Conservation (phyloP, 1,140 invertebrate genomes). For the Neodiprion lecontei region DNA sequence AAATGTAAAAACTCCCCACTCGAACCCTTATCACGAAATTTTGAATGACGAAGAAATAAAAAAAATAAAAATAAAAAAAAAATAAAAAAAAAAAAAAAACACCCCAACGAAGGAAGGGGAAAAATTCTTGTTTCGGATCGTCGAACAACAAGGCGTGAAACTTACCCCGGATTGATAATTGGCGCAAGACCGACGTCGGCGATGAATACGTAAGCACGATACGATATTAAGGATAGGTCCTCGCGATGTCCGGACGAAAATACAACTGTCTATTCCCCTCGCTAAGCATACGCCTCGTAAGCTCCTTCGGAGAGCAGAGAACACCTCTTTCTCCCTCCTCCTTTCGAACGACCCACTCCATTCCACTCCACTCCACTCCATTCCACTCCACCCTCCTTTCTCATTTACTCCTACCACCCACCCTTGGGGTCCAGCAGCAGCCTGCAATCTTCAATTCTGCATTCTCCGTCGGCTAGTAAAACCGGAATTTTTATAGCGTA, state of each 20-base stretch:
- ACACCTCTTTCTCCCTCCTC: slow-evolving; percentile 45
- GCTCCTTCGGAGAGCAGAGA: slow-evolving; percentile 39
- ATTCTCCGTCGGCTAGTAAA: no score
- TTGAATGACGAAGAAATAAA: not conserved
- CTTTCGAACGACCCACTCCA: not conserved
- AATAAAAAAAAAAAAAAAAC: not conserved
- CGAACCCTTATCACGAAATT: not conserved
- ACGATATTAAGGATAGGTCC: slow-evolving; percentile 40
- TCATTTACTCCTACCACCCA: not conserved
- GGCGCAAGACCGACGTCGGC: not conserved
- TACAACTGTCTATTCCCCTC: slow-evolving; percentile 52
- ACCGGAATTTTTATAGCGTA: no score
- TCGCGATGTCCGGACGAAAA: slow-evolving; percentile 56
- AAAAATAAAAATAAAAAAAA: not conserved
- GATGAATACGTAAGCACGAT: not conserved
- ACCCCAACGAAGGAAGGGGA: no score
- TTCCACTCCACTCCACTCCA: no score
- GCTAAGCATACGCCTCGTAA: slow-evolving; percentile 46
- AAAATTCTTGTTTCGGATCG: no score
- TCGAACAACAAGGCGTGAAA: not conserved
- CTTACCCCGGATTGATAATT: not conserved
- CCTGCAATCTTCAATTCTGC: no score
- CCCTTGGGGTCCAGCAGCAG: not conserved
- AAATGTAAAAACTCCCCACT: no score
- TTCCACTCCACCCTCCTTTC: not conserved